Evolutionary conservation across 2,797 vertebrate species (phyloP), one percentile per base, ranked within the genome.

Genomic region (Crenuchus spilurus): DNA sequence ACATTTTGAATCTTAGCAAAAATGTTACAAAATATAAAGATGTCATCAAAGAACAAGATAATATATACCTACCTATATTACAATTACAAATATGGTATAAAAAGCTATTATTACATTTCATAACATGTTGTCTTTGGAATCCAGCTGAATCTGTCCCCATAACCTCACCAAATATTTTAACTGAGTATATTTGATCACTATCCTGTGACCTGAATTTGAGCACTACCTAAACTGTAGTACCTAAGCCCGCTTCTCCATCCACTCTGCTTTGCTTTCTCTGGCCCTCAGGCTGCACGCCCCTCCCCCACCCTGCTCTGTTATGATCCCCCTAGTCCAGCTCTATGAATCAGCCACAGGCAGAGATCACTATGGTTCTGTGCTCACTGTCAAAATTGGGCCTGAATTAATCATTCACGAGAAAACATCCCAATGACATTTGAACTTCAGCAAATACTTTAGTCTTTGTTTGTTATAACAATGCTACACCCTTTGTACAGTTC

Each of bases 281-380:
- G 44, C 72, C 67, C 33, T 18, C 22, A 11, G 16, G 42, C 37
- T 57, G 52, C 75, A 73, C 75, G 81, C 78, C 85, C 86, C 73
- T 81, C 82, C 84, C 85, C 82, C 82, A 85, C 82, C 81, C 73
- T 48, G 76, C 78, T 77, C 86, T 89, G 84, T 83, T 85, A 85
- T 85, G 83, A 86, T 87, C 86, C 80, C 79, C 79, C 82, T 70
- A 76, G 87, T 77, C 85, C 85, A 87, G 76, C 85, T 84, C 86
- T 92, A 86, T 89, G 90, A 89, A 94, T 88, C 92, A 91, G 89
- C 85, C 90, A 77, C 84, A 88, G 90, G 87, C 89, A 87, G 68
- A 84, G 86, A 76, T 75, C 80, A 80, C 87, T 84, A 49, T 74
- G 58, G 6, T 82, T 90, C 13, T 79, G 88, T 87, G 84, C 92